Base-by-base conservation (phyloP, 2,113 vertebrate genomes). In the Cryptotis parvus region DNA sequence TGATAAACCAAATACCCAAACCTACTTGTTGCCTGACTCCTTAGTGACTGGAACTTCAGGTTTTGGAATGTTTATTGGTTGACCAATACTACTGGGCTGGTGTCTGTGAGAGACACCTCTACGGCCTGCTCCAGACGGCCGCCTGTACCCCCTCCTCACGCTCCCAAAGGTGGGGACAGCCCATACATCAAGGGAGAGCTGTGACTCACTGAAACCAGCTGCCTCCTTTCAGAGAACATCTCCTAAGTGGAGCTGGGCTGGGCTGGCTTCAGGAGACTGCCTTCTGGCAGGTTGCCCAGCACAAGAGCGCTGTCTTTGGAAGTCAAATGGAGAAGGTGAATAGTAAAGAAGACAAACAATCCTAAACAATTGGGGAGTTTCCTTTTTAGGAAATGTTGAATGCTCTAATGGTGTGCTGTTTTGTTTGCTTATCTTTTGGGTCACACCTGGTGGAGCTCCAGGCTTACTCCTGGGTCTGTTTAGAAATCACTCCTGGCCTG, bases 11-110 rank as follows among this genome's bases (percentile, higher is more conserved):
- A 68, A 89, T 37, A 0, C 14, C 11, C 69, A 70, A 65, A 72
- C 27, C 31, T 74, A 2, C 39, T 63, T 82, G 16, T 55, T 31
- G 61, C 55, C 66, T 26, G 4, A 37, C 20, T 89, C 52, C 80
- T 68, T 37, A 31, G 72, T 81, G 20, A 70, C 31, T 31, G 22
- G 9, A 91, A 72, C n/a, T 27, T 72, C 83, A 74, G 85, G 61
- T 66, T 91, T 83, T 81, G 79, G 18, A 29, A 69, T 49, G 49
- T 87, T 82, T 79, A 35, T 52, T 43, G 73, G 41, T 29, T 39
- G 35, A 8, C 58, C 37, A 68, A 35, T 4, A 18, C 4, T 33
- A 70, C 41, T 82, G 39, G 52, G 18, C 29, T 52, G 73, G 31
- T 55, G 63, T 27, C 72, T 18, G 12, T 35, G 22, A 84, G 63